These are phyloP conservation scores for Ophonus ardosiacus DNA, from an alignment of 2,888 invertebrate genomes.

Conservation along the genomic window DNA sequence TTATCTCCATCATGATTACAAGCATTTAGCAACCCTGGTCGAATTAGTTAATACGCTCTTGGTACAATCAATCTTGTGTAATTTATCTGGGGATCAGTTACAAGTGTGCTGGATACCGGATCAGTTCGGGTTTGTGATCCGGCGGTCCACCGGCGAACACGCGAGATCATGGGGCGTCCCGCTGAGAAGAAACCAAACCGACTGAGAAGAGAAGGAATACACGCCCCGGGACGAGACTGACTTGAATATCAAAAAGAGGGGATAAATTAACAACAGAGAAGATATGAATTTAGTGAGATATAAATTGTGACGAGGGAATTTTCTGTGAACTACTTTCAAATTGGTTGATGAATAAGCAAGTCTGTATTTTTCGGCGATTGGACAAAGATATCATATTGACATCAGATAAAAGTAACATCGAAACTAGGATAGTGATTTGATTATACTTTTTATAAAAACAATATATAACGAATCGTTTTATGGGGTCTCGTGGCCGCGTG, in stretches of 20 bases:
- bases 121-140: constrained; percentile 24
- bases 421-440: no score
- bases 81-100: constrained; percentile 43
- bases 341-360: no score
- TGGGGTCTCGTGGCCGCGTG: no score
- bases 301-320: background rate
- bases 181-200: constrained; percentile 2
- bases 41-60: constrained; percentile 7
- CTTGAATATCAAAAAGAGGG: background rate
- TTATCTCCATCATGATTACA: background rate
- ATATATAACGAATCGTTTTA: no score
- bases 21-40: constrained; percentile 15
- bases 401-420: no score
- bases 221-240: background rate
- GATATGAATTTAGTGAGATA: background rate
- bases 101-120: constrained; percentile 3
- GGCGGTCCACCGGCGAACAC: constrained; percentile 28
- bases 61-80: constrained; percentile 24
- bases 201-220: background rate
- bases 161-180: constrained; percentile 37
- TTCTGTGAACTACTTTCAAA: no score
- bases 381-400: no score
- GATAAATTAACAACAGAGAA: background rate
- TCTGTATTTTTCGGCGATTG: no score
- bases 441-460: no score